Base-by-base conservation (phyloP, 2,797 vertebrate genomes). In the Esox lucius region DNA sequence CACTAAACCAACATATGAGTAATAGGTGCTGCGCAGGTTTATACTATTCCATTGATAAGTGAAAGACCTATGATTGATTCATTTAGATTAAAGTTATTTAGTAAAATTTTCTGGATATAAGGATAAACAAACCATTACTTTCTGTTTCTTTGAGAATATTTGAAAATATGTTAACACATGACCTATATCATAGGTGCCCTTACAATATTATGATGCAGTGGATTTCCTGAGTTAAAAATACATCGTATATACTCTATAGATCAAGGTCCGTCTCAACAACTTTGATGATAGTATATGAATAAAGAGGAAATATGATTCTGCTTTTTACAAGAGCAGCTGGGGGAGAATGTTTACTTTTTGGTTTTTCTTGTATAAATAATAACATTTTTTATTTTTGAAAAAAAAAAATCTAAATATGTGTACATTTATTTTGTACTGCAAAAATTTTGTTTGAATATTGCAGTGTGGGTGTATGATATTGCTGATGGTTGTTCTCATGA, bases 371-470 rank as follows among this genome's bases (percentile, higher is more conserved):
- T 97, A 94, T 97, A 97, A 93, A 97, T 96, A 91, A 83, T 80
- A 83, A 83, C 92, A 68, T 91, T 94, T 91, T 96, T 94, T 88
- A 95, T 93, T 87, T 95, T 95, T 94, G 91, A 92, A 59, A 24
- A 93, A 90, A 91, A 92, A 93, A 90, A 91, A 92, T 81, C 68
- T 78, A 83, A 85, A 72, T 90, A 87, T 79, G 87, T 91, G 90
- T 89, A 90, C 83, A 96, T 95, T 96, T 95, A 92, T 95, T 98
- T 97, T 94, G 90, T 95, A 96, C 95, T 73, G 89, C 94, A 95
- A 91, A 96, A 86, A 95, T 96, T 95, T 94, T 93, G 88, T 95
- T 93, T 90, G 88, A 91, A 92, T 92, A 93, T 93, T 91, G 92
- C 89, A 92, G 92, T 93, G 87, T 94, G 93, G 93, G 88, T 94